Evolutionary conservation across 2,797 vertebrate species (phyloP).

Genomic region (Epinephelus coioides): DNA sequence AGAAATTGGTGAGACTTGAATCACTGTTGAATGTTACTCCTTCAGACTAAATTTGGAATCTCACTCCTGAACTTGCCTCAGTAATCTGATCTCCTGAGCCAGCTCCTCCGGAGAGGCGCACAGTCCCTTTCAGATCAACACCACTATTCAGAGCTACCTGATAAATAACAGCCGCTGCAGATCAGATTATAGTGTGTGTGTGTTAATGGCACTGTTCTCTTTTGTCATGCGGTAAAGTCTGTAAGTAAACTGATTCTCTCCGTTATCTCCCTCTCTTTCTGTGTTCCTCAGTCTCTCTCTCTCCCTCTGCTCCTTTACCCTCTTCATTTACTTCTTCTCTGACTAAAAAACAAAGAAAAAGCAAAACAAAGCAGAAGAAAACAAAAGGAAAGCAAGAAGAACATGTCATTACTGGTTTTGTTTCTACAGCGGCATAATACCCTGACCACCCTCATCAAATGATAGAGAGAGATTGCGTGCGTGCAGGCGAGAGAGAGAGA

Average conservation of each 20-base stretch:
- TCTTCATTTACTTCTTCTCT: constrained; percentile 71
- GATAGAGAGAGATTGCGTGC: constrained; percentile 61
- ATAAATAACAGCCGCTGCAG: constrained; percentile 55
- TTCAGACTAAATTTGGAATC: constrained; percentile 4
- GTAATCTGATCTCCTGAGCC: constrained; percentile 57
- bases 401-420: constrained; percentile 75
- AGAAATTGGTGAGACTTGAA: not conserved
- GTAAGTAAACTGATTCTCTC: constrained; percentile 60
- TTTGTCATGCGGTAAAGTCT: constrained; percentile 57
- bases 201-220: constrained; percentile 53
- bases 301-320: constrained; percentile 56
- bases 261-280: constrained; percentile 50
- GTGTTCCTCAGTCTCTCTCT: constrained; percentile 5
- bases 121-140: constrained; percentile 4
- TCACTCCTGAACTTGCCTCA: constrained; percentile 35
- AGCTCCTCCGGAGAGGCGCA: constrained; percentile 30
- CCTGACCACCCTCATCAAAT: constrained; percentile 73
- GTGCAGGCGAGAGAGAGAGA: constrained; percentile 20
- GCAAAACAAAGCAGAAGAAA: constrained; percentile 68
- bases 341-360: constrained; percentile 61
- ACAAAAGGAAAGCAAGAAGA: constrained; percentile 74
- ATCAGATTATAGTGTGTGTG: constrained; percentile 46
- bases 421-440: constrained; percentile 71
- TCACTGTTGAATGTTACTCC: not conserved
- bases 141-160: constrained; percentile 57